Percentiles rank a stretch among this genome's conserved stretches.
These are phyloP conservation scores for Callyntrura guangdongensis DNA, from an alignment of 2,888 invertebrate genomes.

Conservation along the genomic window DNA sequence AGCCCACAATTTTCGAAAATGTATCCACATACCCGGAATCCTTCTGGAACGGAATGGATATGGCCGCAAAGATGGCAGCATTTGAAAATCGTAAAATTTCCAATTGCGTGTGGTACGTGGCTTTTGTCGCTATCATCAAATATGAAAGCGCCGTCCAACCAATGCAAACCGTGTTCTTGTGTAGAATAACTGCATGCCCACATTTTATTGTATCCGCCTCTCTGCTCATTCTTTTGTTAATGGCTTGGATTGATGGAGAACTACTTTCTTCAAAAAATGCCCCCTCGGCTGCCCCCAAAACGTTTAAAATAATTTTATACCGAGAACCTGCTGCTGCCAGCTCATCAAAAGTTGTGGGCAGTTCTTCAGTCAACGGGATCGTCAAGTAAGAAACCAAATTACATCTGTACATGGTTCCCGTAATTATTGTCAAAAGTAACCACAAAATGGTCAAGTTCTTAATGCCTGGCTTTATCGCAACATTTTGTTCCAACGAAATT, in stretches of 20 bases:
- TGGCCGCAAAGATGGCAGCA: background rate
- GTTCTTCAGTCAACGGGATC: background rate
- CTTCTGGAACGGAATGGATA: slow-evolving; percentile 36
- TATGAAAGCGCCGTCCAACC: too few species aligned
- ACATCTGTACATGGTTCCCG: slow-evolving; percentile 31
- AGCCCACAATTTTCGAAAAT: slow-evolving; percentile 4
- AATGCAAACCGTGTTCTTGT: background rate
- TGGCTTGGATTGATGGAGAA: slow-evolving; percentile 6
- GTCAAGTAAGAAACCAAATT: slow-evolving; percentile 50
- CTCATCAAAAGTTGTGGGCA: slow-evolving; percentile 28
- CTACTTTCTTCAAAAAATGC: slow-evolving; percentile 23
- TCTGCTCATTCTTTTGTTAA: background rate
- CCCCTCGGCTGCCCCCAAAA: slow-evolving; percentile 20
- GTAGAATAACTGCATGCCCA: slow-evolving; percentile 16
- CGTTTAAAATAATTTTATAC: slow-evolving; percentile 20
- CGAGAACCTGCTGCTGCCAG: background rate
- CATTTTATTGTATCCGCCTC: slow-evolving; percentile 1
- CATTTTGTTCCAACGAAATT: slow-evolving; percentile 44
- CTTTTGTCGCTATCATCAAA: too few species aligned
- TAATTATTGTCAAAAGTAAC: slow-evolving; percentile 27
- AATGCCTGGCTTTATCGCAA: background rate
- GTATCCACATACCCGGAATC: slow-evolving; percentile 36
- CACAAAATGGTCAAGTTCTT: slow-evolving; percentile 9
- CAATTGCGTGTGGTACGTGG: background rate
- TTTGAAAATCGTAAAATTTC: background rate